Evolutionary conservation across 1,140 invertebrate genomes (phyloP), one percentile per base, ranked within the genome.

Genomic region (Apis dorsata): DNA sequence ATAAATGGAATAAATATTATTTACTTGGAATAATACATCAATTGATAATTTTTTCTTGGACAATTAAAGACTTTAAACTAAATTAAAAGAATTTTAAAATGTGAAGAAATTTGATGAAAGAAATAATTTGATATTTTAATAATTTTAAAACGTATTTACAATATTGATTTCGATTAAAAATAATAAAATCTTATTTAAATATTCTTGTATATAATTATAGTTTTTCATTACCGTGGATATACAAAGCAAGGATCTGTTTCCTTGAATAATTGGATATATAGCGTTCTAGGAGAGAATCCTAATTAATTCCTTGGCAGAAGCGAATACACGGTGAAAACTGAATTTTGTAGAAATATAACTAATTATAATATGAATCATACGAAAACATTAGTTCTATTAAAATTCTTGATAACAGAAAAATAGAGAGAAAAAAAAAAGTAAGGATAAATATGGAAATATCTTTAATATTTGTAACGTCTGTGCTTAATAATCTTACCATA

Each of bases 291-390:
- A 15, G 1, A 21, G 19, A 44, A 59, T 73, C 11, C 28, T 73
- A 73, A 73, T 73, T 73, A 59, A 73, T 28, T 73, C 21, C 68
- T 70, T 70, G 68, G 51, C 44, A n/a, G 9, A 12, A 70, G 12
- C 2, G 68, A 70, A 49, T 51, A 21, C 68, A 8, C 12, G 21
- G 15, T n/a, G 12, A n/a, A 9, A 49, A n/a, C 21, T 12, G 12
- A n/a, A 51, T 51, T 49, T 70, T n/a, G 44, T 15, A 15, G 21
- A 24, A 51, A 24, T 51, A 51, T 5, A 13, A n/a, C 44, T 15
- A 51, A 70, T 70, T 51, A n/a, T 51, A 7, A 0, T 8, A 21
- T n/a, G 11, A n/a, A 9, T 49, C 13, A 0, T 13, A 49, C 10
- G 5, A 44, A 49, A 49, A 68, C 0, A 44, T 21, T 68, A 1